These are phyloP conservation scores for Platichthys stellatus DNA, from an alignment of 2,113 vertebrate genomes.

Conservation along the genomic window DNA sequence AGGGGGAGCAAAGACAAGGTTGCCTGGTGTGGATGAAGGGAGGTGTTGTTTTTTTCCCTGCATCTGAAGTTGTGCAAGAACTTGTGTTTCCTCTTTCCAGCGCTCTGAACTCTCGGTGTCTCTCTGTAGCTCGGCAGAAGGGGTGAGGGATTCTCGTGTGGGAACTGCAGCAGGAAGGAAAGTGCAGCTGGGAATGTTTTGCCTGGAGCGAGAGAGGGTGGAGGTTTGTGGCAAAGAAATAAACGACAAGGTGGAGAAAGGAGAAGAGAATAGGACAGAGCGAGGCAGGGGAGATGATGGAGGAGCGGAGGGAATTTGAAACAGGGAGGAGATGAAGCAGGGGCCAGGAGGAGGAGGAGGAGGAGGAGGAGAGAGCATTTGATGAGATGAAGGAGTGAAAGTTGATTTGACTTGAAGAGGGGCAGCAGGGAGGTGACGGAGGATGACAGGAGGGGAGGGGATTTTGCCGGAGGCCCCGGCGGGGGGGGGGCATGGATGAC, in stretches of 20 bases:
- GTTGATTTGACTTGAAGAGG: constrained; percentile 8
- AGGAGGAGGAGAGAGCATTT: constrained; percentile 18
- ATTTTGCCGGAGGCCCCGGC: no score
- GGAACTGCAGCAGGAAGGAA: constrained; percentile 65
- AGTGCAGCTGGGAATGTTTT: constrained; percentile 69
- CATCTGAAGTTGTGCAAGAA: constrained; percentile 49
- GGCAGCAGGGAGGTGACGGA: constrained; percentile 10
- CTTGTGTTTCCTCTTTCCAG: neutral
- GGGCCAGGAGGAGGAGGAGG: constrained; percentile 5
- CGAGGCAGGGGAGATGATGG: constrained; percentile 1
- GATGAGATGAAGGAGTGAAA: constrained; percentile 30
- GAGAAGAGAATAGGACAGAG: neutral
- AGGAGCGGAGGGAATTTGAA: constrained; percentile 16
- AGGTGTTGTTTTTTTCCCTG: constrained; percentile 22
- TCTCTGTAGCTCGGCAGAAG: constrained; percentile 25
- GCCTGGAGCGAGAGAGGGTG: constrained; percentile 58
- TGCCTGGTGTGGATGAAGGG: constrained; percentile 18
- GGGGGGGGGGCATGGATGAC: no score
- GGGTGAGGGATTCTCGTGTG: constrained; percentile 46
- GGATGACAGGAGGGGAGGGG: neutral
- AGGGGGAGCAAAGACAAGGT: constrained; percentile 27
- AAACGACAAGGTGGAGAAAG: constrained; percentile 6
- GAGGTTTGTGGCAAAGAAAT: constrained; percentile 36
- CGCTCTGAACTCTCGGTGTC: constrained; percentile 5
- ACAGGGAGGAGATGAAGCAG: neutral